Base-by-base conservation (phyloP, 2,888 invertebrate genomes). In the Agapostemon virescens region DNA sequence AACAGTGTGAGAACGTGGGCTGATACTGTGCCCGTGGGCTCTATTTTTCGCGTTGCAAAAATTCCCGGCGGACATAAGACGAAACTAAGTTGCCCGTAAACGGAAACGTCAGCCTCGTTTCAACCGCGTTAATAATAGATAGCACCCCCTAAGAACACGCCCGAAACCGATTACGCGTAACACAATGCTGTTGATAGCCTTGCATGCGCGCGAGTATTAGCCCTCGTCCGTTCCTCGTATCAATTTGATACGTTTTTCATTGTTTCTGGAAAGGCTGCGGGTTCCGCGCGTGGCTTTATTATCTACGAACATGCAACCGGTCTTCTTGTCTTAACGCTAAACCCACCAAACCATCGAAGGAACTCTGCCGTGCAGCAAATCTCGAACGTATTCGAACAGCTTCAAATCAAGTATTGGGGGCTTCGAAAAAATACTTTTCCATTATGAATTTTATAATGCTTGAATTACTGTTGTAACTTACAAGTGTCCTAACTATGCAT, bases 11-110 rank as follows among this genome's bases (percentile, higher is more conserved):
- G 26, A 23, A 74, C 74, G 40, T 13, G 13, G 67, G 72, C 20
- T 7, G 6, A 75, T 82, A 75, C 61, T 52, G 33, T 61, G 23
- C 75, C 66, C 83, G 71, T 79, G 77, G 75, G 85, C 52, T 77
- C 79, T 79, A 77, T 84, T 83, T 85, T 55, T 81, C 71, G 71
- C 77, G 81, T 79, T 77, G 77, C 42, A 68, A 69, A 58, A 72
- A 85, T 66, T 61, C 69, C 58, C 30, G 11, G 52, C 36, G 69
- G 69, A n/a, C 72, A 72, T 67, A 76, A 71, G 80, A 36, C 68
- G 36, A 40, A 63, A 76, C 45, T 74, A 79, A 79, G 79, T 71
- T 64, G 75, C 40, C 76, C 61, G 78, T 85, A 74, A 74, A 73
- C 61, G 75, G 49, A 70, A 81, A 83, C 81, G 71, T 55, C 77